Conservation (phyloP, 2,113 vertebrate genomes). For the Picathartes gymnocephalus region DNA sequence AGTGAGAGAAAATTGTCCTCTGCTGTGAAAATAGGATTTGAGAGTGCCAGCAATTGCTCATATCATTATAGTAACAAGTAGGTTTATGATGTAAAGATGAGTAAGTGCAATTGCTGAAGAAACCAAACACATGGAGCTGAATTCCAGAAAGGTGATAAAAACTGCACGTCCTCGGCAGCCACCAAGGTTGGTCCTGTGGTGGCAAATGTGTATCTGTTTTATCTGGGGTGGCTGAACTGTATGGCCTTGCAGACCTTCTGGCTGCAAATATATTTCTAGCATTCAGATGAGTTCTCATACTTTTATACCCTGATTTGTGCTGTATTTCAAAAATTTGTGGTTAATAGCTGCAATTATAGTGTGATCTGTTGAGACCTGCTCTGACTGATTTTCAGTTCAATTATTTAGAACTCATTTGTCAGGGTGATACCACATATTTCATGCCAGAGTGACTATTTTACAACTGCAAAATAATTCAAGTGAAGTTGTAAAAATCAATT, state of each 20-base stretch:
- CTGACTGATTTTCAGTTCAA: neutral
- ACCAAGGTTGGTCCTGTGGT: neutral
- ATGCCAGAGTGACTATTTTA: neutral
- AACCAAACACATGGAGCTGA: neutral
- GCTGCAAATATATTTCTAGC: neutral
- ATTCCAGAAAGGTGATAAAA: neutral
- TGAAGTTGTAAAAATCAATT: neutral
- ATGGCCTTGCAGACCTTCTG: neutral
- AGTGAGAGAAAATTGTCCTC: neutral
- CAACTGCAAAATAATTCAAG: neutral
- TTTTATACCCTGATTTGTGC: neutral
- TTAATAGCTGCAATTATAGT: conserved; percentile 31
- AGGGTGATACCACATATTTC: neutral
- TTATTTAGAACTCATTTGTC: conserved; percentile 45
- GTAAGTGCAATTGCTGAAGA: neutral
- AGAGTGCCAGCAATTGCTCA: neutral
- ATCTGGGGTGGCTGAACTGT: neutral
- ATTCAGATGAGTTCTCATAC: neutral
- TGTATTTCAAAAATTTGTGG: neutral
- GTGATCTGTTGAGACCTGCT: neutral
- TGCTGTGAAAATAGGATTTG: neutral
- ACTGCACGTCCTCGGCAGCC: neutral
- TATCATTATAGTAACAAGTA: neutral
- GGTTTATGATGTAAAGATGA: neutral
- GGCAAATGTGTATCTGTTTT: neutral